phyloP scores from a whole-genome alignment of 2,113 vertebrate species.

The Drymodes brunneopygia region DNA sequence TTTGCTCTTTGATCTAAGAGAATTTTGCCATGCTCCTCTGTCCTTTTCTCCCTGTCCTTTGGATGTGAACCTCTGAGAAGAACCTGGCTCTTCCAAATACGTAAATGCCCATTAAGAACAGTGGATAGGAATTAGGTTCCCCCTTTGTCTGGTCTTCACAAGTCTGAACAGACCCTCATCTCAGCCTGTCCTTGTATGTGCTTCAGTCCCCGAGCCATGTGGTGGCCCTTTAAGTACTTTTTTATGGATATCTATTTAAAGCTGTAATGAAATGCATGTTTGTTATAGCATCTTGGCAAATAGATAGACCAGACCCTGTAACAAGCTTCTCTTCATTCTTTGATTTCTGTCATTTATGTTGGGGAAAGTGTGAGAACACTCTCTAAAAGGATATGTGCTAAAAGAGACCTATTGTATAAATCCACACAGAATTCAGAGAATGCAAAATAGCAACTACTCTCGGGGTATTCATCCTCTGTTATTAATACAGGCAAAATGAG shows the following conservation, averaged over 20 bases:
- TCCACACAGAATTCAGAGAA: conserved; percentile 19
- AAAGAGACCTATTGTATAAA: conserved; percentile 46
- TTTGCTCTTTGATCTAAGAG: neutral
- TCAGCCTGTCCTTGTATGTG: neutral
- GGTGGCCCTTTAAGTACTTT: neutral
- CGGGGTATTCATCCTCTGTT: conserved; percentile 22
- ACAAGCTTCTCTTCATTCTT: neutral
- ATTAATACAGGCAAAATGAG: conserved; percentile 26
- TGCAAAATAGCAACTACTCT: neutral
- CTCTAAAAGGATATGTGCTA: neutral
- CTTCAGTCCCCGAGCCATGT: neutral
- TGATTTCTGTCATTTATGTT: neutral
- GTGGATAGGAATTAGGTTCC: neutral
- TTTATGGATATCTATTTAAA: neutral
- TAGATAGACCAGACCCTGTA: neutral
- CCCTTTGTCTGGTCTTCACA: neutral
- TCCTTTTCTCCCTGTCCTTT: neutral
- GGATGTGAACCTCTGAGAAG: neutral
- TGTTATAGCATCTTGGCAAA: neutral
- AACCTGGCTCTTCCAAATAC: neutral
- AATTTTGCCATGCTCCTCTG: neutral
- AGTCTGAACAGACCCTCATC: neutral
- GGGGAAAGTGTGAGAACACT: conserved; percentile 9
- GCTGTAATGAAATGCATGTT: neutral
- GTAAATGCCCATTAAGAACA: neutral